Base-by-base conservation (phyloP, 2,113 vertebrate species). In the Tetraodon nigroviridis region DNA sequence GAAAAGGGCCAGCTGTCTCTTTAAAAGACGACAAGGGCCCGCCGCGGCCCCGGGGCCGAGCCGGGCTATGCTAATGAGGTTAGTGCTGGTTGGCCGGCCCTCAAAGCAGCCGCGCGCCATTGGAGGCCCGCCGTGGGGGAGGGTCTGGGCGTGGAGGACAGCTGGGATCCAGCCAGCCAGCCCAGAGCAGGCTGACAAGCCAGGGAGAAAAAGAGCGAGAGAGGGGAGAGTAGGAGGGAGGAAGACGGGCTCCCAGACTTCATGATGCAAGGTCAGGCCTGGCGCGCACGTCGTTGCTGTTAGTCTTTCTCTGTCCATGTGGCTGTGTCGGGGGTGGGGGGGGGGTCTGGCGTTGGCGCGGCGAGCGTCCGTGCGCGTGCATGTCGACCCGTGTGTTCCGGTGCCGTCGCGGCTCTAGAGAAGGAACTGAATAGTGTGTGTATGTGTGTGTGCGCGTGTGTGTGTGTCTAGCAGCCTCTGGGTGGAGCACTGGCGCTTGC, bases 231-330 rank as follows among this genome's bases (percentile, higher is more conserved):
- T 59, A 51, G 84, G 69, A 83, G 80, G 86, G 85, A 87, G 88
- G 84, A 90, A 88, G 88, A 89, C 88, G 64, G 86, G 86, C 87
- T 85, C 80, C 85, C 86, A 84, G 84, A 86, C 88, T 90, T 88
- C 89, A 90, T 80, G 87, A 92, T 92, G 90, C 90, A 92, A 92
- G 90, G 90, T 91, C 90, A 87, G 90, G 84, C 71, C 67, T 64
- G 64, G 61, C 64, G 71, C 80, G 76, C 79, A 69, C 83, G 82
- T 82, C 55, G 75, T 80, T 86, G 81, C 69, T 73, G 78, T 75
- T 51, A 56, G 62, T 78, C 51, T 75, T 75, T 84, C 67, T 76
- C 2, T 2, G 72, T 81, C 67, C 69, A n/a, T 89, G 89, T 70
- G 89, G 83, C 86, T 83, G 83, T 70, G 44, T 42, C 18, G 81